phyloP scores from a whole-genome alignment of 2,113 vertebrate genomes.

The Nannobrachium achirus region DNA sequence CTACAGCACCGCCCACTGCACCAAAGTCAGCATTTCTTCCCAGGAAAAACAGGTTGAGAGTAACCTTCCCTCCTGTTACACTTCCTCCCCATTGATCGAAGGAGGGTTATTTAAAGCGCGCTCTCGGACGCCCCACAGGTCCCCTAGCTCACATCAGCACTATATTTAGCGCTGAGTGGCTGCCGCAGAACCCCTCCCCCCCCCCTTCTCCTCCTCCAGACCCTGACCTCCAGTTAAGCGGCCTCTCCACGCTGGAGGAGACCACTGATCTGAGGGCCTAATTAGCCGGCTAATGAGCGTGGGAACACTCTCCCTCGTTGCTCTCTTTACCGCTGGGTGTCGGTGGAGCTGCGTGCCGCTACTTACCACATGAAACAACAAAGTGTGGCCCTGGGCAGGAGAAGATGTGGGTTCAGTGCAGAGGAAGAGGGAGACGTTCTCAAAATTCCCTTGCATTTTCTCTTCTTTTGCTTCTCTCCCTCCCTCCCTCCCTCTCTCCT shows the following conservation, averaged over 20 bases:
- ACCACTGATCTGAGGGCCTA: conserved; percentile 18
- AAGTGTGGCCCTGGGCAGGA: conserved; percentile 12
- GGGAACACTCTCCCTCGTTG: conserved; percentile 25
- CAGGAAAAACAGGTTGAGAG: not conserved
- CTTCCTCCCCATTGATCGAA: conserved; percentile 1
- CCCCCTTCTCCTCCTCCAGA: not conserved
- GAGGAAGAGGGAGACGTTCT: conserved; percentile 31
- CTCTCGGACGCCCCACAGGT: not conserved
- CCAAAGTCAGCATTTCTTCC: conserved; percentile 41
- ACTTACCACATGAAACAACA: conserved; percentile 23
- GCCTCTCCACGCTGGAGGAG: conserved; percentile 2
- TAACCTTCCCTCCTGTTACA: not conserved
- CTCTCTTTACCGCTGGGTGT: conserved; percentile 4
- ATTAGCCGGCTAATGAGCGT: conserved; percentile 49
- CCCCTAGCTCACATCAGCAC: conserved; percentile 29
- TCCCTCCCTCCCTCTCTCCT: conserved; percentile 1
- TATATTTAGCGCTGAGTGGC: conserved; percentile 42
- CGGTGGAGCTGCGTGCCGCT: not conserved
- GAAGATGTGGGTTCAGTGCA: conserved; percentile 1
- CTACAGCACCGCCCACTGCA: not conserved
- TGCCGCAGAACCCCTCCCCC: not conserved
- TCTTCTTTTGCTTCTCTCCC: conserved; percentile 39
- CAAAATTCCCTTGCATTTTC: conserved; percentile 9
- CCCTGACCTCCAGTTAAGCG: conserved; percentile 42
- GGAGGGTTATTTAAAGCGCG: conserved; percentile 37